Base-by-base conservation (phyloP, 1,140 invertebrate species). In the Uloborus diversus region DNA sequence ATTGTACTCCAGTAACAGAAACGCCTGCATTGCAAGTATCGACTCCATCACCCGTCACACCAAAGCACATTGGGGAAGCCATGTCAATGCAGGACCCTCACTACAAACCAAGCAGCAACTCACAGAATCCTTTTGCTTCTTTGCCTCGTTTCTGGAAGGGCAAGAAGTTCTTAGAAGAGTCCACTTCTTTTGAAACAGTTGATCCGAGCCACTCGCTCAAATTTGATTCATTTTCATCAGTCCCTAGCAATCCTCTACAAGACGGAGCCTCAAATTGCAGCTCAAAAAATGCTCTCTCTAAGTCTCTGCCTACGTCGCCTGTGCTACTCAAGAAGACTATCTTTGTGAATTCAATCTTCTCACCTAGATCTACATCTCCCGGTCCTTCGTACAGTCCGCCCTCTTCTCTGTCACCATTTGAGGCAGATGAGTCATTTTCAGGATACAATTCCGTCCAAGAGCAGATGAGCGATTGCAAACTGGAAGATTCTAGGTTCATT, bases 21-120 rank as follows among this genome's bases (percentile, higher is more conserved):
- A 49, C 47, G 0, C 4, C 23, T 4, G 27, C 35, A 57, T 51
- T 62, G 20, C 30, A 9, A 17, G 27, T 64, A 42, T 51, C 17
- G 7, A 35, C 42, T 25, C 30, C 65, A 27, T n/a, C n/a, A n/a
- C 70, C 61, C 20, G 85, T 89, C 47, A 89, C 88, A 20, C 86
- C 90, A 35, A 88, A 88, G 61, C 88, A 91, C 76, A 88, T 93
- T 0, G 92, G 92, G 27, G 92, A 93, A 85, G 90, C 92, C 23
- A 94, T 94, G 89, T 92, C 92, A 83, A 89, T 91, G 56, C 90
- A 92, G 83, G 93, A 95, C 87, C 91, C 92, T 35, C 92, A 94
- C 83, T 93, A 93, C 83, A 49, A 86, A 85, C 79, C 86, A 86
- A 80, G 85, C 86, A 85, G 83, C 9, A 86, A 87, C 69, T 84